phyloP scores from a whole-genome alignment of 1,140 invertebrate species.

The Formica exsecta region DNA sequence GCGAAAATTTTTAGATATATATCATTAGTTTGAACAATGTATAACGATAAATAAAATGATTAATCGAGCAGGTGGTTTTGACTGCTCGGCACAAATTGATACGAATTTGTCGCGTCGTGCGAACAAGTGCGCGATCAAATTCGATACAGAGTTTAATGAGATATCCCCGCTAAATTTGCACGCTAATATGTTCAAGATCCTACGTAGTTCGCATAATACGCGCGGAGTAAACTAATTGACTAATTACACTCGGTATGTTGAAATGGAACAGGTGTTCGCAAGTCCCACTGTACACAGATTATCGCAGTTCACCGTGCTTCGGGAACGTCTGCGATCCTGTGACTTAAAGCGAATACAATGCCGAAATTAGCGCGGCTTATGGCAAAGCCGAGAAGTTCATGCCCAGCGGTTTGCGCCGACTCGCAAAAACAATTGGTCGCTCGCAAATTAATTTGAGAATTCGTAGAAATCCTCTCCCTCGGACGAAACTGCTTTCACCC shows the following conservation, averaged over 20 bases:
- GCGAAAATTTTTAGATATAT: conserved; percentile 10
- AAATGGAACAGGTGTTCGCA: conserved; percentile 79
- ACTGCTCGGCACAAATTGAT: background rate
- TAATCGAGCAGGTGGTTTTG: background rate
- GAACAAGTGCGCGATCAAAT: background rate
- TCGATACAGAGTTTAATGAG: background rate
- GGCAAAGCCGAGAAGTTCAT: conserved; percentile 55
- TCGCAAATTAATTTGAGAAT: conserved; percentile 53
- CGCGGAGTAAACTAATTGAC: conserved; percentile 74
- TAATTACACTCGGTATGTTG: conserved; percentile 76
- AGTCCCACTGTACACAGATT: conserved; percentile 78
- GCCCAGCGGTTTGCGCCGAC: background rate
- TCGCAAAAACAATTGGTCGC: conserved; percentile 68
- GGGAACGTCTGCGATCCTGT: conserved; percentile 73
- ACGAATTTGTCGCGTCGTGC: background rate
- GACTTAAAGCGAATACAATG: conserved; percentile 76
- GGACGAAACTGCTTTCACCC: background rate
- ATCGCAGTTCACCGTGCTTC: conserved; percentile 73
- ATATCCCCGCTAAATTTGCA: background rate
- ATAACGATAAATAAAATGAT: background rate
- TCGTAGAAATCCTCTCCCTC: background rate
- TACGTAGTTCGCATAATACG: conserved; percentile 23
- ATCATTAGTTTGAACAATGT: background rate
- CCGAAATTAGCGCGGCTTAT: conserved; percentile 77
- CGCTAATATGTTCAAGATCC: background rate